Evolutionary conservation across 53 echinoderm and acorn worm species (phyloP), one percentile per base, ranked within the genome.

Genomic region (Holothuria leucospilota): DNA sequence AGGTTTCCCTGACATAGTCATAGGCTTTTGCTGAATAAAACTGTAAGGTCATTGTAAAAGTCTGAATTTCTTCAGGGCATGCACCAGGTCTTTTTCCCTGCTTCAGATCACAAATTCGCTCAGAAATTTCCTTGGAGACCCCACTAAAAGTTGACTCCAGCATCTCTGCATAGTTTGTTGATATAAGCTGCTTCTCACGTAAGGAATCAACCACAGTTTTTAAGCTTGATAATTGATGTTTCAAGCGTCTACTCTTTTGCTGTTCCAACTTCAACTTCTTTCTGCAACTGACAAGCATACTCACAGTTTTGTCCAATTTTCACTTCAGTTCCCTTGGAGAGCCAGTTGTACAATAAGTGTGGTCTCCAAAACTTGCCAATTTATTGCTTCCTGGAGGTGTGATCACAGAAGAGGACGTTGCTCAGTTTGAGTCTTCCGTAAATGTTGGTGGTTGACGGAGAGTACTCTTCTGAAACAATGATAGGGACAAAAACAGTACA

Each of bases 11-110:
- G 1, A 90, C 89, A 90, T 89, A 92, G 8, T 64, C 66, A 52
- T 92, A 92, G 1, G 84, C 89, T 56, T 89, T 92, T 10, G 89
- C 84, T 0, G 86, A 86, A 34, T 90, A 90, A 61, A 93, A 90
- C 15, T 90, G 90, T 21, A 90, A 46, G 24, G 87, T 90, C 68
- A 90, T 28, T 3, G 93, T 87, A 61, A 93, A 93, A 15, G 87
- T 26, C 14, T 49, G 61, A 13, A 92, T 62, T 20, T 66, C 85
- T 39, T 77, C 62, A 2, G 85, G 85, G 29, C 73, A 91, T 21
- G 56, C 65, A 21, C 34, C 18, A 5, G 14, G 21, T 26, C 16
- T 42, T 46, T 77, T 90, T 0, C 77, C 66, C 3, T 41, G 40
- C 2, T 84, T 84, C 27, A 10, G 11, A 8, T 49, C 70, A 38